A percentile compares a stretch with the other conserved stretches of the same genome.
phyloP scores from a whole-genome alignment of 2,888 invertebrate species.

The Lithosia quadra region DNA sequence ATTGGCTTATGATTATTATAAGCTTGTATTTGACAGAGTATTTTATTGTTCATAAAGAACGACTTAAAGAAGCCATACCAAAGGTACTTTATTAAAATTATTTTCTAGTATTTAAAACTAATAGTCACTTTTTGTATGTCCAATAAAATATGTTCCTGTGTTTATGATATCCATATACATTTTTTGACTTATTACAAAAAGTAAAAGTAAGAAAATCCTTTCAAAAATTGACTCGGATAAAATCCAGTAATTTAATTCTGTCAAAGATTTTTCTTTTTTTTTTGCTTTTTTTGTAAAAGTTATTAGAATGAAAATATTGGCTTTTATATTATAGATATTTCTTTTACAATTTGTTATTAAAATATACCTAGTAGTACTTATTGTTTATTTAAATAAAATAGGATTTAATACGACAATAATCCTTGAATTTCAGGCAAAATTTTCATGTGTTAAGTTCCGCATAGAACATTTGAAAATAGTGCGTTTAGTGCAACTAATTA shows the following conservation, averaged over 20 bases:
- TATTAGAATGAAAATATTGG: too few species aligned
- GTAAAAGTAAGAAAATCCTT: too few species aligned
- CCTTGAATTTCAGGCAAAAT: constrained; percentile 79
- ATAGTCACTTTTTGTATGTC: not conserved
- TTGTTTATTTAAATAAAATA: not conserved
- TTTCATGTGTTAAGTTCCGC: constrained; percentile 77
- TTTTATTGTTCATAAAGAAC: constrained; percentile 85
- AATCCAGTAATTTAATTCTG: too few species aligned
- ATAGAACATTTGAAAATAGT: constrained; percentile 87
- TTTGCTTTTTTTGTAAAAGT: too few species aligned
- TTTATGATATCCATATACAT: too few species aligned
- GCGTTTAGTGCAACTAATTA: constrained; percentile 85
- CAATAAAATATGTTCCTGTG: too few species aligned
- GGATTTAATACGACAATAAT: not conserved
- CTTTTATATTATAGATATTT: too few species aligned
- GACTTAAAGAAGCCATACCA: constrained; percentile 54
- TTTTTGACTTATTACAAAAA: too few species aligned
- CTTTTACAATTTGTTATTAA: not conserved
- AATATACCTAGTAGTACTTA: too few species aligned
- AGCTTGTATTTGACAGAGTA: constrained; percentile 89
- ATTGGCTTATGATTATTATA: constrained; percentile 89
- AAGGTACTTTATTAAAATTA: constrained; percentile 45
- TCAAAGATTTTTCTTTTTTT: too few species aligned
- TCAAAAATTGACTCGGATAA: too few species aligned
- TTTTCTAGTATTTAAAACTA: too few species aligned